Evolutionary conservation across 2,888 invertebrate genomes (phyloP), one percentile per base, ranked within the genome.

Genomic region (Eupeodes luniger): DNA sequence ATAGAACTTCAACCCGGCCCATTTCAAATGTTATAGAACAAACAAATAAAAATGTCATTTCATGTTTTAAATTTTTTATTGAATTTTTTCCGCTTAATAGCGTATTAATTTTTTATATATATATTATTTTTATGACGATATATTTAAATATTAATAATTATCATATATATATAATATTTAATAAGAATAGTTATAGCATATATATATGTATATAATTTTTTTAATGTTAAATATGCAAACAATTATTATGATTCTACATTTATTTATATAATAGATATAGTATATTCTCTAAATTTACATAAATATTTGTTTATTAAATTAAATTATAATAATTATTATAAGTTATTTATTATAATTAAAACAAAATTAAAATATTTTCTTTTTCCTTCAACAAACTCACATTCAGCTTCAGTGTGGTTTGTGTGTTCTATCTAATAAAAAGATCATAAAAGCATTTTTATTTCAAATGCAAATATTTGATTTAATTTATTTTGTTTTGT

Each of bases 91-190:
- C 90, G 90, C 89, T 85, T 89, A 89, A 85, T 89, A 64, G 89
- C 89, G 90, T 87, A 55, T 67, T 72, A 87, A 67, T 80, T 87
- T 80, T 75, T 14, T 75, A 67, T 67, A 72, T 74, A 62, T 62
- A 72, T 74, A 62, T 69, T 81, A 61, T 72, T 77, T 70, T 72
- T 27, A 59, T 72, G 59, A 81, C 59, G 76, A 79, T 81, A 61
- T 81, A 59, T 89, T 82, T 86, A 36, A 76, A 59, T 89, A 83
- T 86, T 84, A 89, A 89, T 78, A 78, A 66, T 85, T 84, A 88
- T 85, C 91, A 90, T 91, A 89, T 90, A 90, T 90, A 79, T 19
- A 40, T 77, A 70, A 85, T 84, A 77, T 77, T 80, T 79, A 80
- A 82, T 87, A 85, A 88, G 87, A 84, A 84, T 87, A 87, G 87